Conservation (phyloP, 1,140 invertebrate genomes). For the Stratiolaelaps scimitus region DNA sequence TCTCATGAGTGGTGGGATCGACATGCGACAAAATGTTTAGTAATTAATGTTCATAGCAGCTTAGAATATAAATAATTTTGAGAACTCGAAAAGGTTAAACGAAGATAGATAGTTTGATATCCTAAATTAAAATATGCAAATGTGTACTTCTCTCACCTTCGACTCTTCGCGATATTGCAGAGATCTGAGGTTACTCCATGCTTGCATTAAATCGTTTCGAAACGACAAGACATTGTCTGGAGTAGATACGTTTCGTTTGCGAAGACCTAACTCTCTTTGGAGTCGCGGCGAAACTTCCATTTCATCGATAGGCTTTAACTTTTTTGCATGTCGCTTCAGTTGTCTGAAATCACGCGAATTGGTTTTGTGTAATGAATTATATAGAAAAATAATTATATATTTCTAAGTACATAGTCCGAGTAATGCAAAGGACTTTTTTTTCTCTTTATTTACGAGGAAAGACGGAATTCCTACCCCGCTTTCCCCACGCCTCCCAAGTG, state of each 20-base stretch:
- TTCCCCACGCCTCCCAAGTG: no score
- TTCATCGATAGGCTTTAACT: slow-evolving; percentile 70
- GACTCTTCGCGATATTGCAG: not conserved
- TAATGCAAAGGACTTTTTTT: no score
- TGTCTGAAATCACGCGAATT: slow-evolving; percentile 39
- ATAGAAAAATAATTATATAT: not conserved
- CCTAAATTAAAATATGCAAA: not conserved
- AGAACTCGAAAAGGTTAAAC: no score
- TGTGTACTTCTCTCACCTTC: not conserved
- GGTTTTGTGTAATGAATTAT: not conserved
- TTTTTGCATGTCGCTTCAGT: slow-evolving; percentile 57
- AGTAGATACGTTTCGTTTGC: slow-evolving; percentile 15
- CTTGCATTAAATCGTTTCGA: not conserved
- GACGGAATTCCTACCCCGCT: no score
- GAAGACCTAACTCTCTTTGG: slow-evolving; percentile 43
- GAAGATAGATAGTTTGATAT: no score
- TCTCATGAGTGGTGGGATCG: not conserved
- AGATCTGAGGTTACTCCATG: not conserved
- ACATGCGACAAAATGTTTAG: not conserved
- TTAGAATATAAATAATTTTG: no score
- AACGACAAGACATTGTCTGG: not conserved
- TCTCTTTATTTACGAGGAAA: no score
- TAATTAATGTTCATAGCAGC: no score
- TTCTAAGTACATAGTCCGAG: not conserved
- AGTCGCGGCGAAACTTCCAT: slow-evolving; percentile 55